Conservation (phyloP, 2,797 vertebrate species). For the Siniperca scherzeri region DNA sequence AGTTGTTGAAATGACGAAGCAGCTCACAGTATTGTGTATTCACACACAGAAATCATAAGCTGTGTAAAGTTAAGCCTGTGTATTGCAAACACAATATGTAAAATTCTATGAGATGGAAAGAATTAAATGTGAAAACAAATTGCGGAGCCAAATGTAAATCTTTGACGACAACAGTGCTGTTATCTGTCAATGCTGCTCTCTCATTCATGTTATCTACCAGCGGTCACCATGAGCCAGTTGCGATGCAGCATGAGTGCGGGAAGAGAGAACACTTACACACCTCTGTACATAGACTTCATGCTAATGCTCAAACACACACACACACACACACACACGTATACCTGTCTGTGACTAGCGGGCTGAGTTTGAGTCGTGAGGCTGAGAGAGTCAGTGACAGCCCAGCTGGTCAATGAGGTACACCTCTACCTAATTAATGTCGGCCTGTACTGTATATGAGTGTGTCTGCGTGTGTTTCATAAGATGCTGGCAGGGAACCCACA, state of each 20-base stretch:
- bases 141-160: not conserved
- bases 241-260: not conserved
- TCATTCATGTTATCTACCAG: not conserved
- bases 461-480: conserved; percentile 55
- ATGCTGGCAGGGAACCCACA: conserved; percentile 38
- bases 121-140: not conserved
- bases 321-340: conserved; percentile 1
- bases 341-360: conserved; percentile 8
- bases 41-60: not conserved
- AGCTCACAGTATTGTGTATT: not conserved
- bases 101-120: not conserved
- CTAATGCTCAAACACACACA: not conserved
- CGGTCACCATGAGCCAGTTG: not conserved
- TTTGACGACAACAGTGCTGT: not conserved
- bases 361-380: conserved; percentile 28
- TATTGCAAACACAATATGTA: not conserved
- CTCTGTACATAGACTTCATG: conserved; percentile 9
- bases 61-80: not conserved
- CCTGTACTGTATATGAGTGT: conserved; percentile 4
- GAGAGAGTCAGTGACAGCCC: conserved; percentile 37
- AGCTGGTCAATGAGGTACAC: conserved; percentile 45
- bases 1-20: not conserved
- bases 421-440: conserved; percentile 59
- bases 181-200: not conserved
- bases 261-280: conserved; percentile 7